Base-by-base conservation (phyloP, 2,113 vertebrate species). In the Zootoca vivipara region DNA sequence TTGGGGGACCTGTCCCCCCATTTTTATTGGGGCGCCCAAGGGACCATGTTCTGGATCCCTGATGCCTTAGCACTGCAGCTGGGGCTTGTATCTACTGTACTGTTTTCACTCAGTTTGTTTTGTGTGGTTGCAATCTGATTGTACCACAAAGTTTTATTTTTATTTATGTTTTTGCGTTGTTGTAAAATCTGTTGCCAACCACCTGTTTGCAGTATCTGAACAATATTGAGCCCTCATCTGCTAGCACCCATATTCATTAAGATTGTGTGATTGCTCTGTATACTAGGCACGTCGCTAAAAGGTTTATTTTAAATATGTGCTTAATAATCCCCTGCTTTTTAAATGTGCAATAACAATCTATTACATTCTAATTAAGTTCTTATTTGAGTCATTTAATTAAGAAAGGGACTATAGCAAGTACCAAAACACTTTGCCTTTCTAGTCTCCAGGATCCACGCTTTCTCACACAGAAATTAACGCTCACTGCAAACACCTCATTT, bases 361-460 rank as follows among this genome's bases (percentile, higher is more conserved):
- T 95, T 95, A 94, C 94, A 93, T 90, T 93, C 93, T 94, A 95
- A 95, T 95, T 95, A 95, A 95, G 94, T 94, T 92, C 93, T 94
- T 94, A 95, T 95, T 95, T 93, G 95, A 94, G 92, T 94, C 58
- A 91, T 91, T 94, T 95, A 95, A 95, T 95, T 95, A 95, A 95
- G 94, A 95, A 92, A 89, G 91, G 46, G 93, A 94, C 93, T 92
- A 91, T 92, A 94, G 92, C 93, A 90, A 91, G 91, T 65, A 64
- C 33, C 79, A 82, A 64, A 64, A 40, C 20, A 64, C 79, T 65
- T 28, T 81, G 79, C 79, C n/a, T 64, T 81, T 81, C 33, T 81
- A 26, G 58, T 42, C 73, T 75, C 73, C 73, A 22, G 35, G 28
- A 62, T 56, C 79, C 79, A 64, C 12, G 3, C 2, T 81, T 18